Conservation (phyloP, 2,888 invertebrate species). For the Drosophila hamatofila region DNA sequence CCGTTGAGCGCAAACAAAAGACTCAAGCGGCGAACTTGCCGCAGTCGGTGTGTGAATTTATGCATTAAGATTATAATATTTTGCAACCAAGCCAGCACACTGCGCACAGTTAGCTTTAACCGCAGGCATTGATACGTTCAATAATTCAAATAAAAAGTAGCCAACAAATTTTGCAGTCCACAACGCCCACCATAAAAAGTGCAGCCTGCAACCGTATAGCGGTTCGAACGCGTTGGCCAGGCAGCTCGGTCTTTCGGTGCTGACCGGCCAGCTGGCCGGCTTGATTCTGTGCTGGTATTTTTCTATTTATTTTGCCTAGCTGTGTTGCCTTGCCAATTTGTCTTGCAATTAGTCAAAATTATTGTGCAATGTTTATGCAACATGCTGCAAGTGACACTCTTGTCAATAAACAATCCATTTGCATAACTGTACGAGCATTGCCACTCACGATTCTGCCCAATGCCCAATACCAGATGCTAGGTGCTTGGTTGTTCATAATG, state of each 20-base stretch:
- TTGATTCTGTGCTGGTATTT: slow-evolving; percentile 21
- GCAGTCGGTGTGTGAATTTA: slow-evolving; percentile 74
- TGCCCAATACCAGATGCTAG: slow-evolving; percentile 34
- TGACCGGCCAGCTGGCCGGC: slow-evolving; percentile 2
- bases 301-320: slow-evolving; percentile 29
- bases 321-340: slow-evolving; percentile 59
- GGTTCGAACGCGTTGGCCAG: slow-evolving; percentile 29
- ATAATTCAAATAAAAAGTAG: slow-evolving; percentile 80
- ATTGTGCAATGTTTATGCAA: slow-evolving; percentile 78
- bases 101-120: slow-evolving; percentile 74
- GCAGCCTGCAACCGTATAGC: slow-evolving; percentile 53
- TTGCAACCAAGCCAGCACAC: slow-evolving; percentile 46
- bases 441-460: slow-evolving; percentile 60
- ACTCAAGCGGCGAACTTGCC: slow-evolving; percentile 65
- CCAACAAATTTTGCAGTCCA: slow-evolving; percentile 62
- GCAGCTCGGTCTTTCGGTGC: slow-evolving; percentile 3
- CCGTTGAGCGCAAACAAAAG: slow-evolving; percentile 70
- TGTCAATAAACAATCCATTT: slow-evolving; percentile 76
- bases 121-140: slow-evolving; percentile 75
- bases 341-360: slow-evolving; percentile 76
- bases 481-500: slow-evolving; percentile 27
- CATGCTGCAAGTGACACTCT: slow-evolving; percentile 73
- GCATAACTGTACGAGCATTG: slow-evolving; percentile 68
- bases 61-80: slow-evolving; percentile 80
- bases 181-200: slow-evolving; percentile 64